A percentile compares a stretch with the other conserved stretches of the same genome.
Conservation (phyloP, 2,113 vertebrate species). For the Electrona antarctica region DNA sequence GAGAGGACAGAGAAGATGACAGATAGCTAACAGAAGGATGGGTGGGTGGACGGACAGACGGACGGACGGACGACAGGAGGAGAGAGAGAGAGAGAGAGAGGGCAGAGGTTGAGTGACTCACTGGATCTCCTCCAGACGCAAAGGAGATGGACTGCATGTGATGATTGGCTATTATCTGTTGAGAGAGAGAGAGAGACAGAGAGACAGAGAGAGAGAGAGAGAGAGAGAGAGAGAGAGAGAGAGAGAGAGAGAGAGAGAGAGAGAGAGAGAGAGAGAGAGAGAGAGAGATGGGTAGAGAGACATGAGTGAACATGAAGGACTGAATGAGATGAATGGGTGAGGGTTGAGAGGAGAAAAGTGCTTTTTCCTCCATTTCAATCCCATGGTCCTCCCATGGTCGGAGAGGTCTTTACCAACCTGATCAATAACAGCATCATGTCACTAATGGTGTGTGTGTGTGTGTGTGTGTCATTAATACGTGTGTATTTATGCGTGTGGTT, state of each 20-base stretch:
- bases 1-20: background rate
- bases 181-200: conserved; percentile 47
- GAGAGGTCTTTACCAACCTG: conserved; percentile 5
- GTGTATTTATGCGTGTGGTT: background rate
- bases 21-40: background rate
- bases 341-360: conserved; percentile 52
- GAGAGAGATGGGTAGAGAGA: background rate
- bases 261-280: conserved; percentile 25
- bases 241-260: conserved; percentile 12
- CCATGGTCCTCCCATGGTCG: conserved; percentile 21
- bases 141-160: conserved; percentile 98
- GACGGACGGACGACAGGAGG: background rate
- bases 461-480: too few relatives aligned
- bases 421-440: too few relatives aligned
- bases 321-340: conserved; percentile 61
- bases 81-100: background rate
- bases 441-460: too few relatives aligned
- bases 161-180: conserved; percentile 95
- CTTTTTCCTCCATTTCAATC: conserved; percentile 45
- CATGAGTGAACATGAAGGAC: conserved; percentile 61
- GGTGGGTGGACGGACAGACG: background rate
- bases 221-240: conserved; percentile 1
- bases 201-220: conserved; percentile 10
- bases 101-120: conserved; percentile 78
- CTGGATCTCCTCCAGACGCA: conserved; percentile 94